Percentiles rank a stretch among this genome's conserved stretches.
Conservation (phyloP, 2,888 invertebrate species). For the Agrochola lychnidis region DNA sequence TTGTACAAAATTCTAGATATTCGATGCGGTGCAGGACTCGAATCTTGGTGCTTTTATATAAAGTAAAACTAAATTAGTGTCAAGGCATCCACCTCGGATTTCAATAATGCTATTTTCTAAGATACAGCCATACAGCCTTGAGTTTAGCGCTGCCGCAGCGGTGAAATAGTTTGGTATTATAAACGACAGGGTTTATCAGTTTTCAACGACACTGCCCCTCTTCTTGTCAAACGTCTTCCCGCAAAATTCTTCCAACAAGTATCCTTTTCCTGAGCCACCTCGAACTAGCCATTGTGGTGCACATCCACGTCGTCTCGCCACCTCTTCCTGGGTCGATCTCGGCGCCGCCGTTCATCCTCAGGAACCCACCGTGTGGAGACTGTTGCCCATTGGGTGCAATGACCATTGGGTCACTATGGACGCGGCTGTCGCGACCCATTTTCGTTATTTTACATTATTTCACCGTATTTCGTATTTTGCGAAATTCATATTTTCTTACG, state of each 20-base stretch:
- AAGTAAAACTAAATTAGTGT: neutral
- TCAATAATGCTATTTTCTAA: neutral
- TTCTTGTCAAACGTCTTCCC: neutral
- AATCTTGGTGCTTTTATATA: neutral
- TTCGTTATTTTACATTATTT: no score
- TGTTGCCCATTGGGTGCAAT: no score
- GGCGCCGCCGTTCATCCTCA: neutral
- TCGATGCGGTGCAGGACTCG: no score
- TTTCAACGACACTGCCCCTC: neutral
- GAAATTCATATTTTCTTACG: no score
- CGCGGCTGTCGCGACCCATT: no score
- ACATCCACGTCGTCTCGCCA: neutral
- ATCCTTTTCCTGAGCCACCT: neutral
- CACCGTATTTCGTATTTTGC: no score
- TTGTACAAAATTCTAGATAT: neutral
- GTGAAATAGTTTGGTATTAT: neutral
- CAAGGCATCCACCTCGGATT: no score
- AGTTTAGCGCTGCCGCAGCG: neutral
- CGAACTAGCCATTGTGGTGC: neutral
- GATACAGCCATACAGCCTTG: neutral
- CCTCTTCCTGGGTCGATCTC: neutral
- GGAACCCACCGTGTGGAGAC: neutral
- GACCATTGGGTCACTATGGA: no score
- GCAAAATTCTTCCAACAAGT: neutral
- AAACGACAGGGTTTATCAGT: neutral